phyloP scores from a whole-genome alignment of 2,888 invertebrate genomes.

The Nephrotoma appendiculata region DNA sequence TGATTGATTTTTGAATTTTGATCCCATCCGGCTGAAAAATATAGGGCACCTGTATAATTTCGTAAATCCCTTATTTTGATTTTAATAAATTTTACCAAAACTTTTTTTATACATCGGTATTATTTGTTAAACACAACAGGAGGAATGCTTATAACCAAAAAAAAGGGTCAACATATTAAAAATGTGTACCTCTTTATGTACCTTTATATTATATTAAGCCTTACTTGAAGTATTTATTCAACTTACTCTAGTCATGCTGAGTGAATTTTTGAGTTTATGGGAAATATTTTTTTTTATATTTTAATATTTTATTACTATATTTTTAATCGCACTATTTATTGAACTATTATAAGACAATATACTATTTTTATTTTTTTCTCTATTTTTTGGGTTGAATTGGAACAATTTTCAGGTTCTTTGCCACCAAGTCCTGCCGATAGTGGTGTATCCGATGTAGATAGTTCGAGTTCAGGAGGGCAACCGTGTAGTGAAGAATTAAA shows the following conservation, averaged over 20 bases:
- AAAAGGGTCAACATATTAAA: background rate
- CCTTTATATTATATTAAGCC: background rate
- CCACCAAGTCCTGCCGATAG: constrained; percentile 96
- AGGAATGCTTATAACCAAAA: background rate
- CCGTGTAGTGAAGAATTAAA: constrained; percentile 62
- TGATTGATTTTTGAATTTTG: constrained; percentile 1
- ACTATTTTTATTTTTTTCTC: background rate
- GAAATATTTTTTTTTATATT: background rate
- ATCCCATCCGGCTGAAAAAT: constrained; percentile 1
- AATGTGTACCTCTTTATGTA: background rate
- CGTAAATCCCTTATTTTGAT: background rate
- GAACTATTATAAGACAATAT: background rate
- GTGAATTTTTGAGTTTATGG: background rate
- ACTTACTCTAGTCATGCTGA: background rate
- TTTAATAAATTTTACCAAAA: background rate
- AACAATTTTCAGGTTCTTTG: constrained; percentile 57
- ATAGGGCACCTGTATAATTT: constrained; percentile 2
- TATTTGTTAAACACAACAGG: background rate
- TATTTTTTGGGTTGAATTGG: background rate
- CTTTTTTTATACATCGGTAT: background rate
- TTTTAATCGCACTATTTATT: background rate
- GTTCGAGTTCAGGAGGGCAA: constrained; percentile 69
- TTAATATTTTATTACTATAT: background rate
- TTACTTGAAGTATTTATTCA: background rate
- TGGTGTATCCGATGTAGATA: constrained; percentile 93